Conservation (phyloP, 2,888 invertebrate species). For the Lypha dubia region DNA sequence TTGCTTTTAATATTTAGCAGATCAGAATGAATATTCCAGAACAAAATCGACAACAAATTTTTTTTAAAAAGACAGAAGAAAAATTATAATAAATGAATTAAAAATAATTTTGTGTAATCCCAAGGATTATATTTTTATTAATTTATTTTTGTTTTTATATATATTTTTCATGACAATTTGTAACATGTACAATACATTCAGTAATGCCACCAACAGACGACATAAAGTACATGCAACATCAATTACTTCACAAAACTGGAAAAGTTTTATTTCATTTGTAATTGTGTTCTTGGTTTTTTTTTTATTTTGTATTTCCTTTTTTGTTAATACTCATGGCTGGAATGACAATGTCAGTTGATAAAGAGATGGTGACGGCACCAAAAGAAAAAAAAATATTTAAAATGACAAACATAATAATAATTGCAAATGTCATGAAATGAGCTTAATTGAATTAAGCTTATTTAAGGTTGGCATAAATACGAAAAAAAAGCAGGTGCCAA, state of each 20-base stretch:
- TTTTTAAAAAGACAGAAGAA: background rate
- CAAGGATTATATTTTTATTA: conserved; percentile 55
- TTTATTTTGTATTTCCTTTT: background rate
- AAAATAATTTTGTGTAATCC: conserved; percentile 57
- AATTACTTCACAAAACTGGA: conserved; percentile 12
- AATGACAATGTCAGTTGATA: conserved; percentile 16
- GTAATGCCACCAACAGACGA: conserved; percentile 48
- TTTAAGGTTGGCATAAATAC: conserved; percentile 17
- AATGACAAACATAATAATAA: conserved; percentile 56
- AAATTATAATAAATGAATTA: conserved; percentile 31
- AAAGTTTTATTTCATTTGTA: conserved; percentile 21
- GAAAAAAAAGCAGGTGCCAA: conserved; percentile 25
- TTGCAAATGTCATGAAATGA: conserved; percentile 67
- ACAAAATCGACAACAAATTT: background rate
- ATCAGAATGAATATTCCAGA: too few relatives aligned
- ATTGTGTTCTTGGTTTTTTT: background rate
- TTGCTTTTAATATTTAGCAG: too few relatives aligned
- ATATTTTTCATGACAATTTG: conserved; percentile 40
- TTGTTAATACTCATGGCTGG: conserved; percentile 29
- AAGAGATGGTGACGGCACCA: conserved; percentile 18
- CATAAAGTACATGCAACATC: conserved; percentile 12
- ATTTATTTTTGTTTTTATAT: conserved; percentile 28
- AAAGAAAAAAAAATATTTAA: too few relatives aligned
- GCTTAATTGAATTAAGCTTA: conserved; percentile 64
- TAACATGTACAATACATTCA: conserved; percentile 29